These are phyloP conservation scores for Palythoa grandiflora DNA, from an alignment of 92 coral and sea anemone genomes.

Conservation along the genomic window DNA sequence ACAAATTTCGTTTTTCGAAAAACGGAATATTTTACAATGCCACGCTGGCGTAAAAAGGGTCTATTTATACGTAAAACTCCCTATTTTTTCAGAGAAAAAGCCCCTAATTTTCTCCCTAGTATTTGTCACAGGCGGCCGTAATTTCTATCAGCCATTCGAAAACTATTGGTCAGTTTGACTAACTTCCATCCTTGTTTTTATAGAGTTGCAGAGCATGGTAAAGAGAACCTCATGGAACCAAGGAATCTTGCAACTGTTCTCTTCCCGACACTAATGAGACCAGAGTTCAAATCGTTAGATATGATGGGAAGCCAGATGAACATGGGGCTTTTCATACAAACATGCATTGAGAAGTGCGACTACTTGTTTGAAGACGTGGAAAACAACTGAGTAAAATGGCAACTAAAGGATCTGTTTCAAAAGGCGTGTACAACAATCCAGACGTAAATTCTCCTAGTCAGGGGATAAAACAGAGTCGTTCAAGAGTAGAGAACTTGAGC, in stretches of 20 bases:
- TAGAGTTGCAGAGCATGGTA: slow-evolving; percentile 85
- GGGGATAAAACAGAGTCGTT: not conserved
- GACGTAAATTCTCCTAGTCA: not conserved
- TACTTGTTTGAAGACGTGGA: slow-evolving; percentile 82
- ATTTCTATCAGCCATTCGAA: too few relatives aligned
- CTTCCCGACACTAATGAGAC: slow-evolving; percentile 91
- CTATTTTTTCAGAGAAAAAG: too few relatives aligned
- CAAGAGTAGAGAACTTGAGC: not conserved
- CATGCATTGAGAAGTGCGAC: slow-evolving; percentile 96
- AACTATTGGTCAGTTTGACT: too few relatives aligned
- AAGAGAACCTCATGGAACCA: slow-evolving; percentile 93
- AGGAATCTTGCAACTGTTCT: slow-evolving; percentile 88
- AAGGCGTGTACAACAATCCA: not conserved
- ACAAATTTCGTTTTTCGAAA: too few relatives aligned
- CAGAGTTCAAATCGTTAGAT: slow-evolving; percentile 78
- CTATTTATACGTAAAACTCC: too few relatives aligned
- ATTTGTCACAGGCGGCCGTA: too few relatives aligned
- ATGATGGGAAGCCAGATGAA: slow-evolving; percentile 84
- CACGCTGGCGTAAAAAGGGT: too few relatives aligned
- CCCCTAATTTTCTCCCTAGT: too few relatives aligned
- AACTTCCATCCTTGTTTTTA: not conserved
- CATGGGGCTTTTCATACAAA: slow-evolving; percentile 89
- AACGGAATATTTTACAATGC: too few relatives aligned
- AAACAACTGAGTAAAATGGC: slow-evolving; percentile 1
- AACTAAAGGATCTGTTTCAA: not conserved